Evolutionary conservation across 2,113 vertebrate genomes (phyloP), one percentile per base, ranked within the genome.

Genomic region (Megatriorchis doriae): DNA sequence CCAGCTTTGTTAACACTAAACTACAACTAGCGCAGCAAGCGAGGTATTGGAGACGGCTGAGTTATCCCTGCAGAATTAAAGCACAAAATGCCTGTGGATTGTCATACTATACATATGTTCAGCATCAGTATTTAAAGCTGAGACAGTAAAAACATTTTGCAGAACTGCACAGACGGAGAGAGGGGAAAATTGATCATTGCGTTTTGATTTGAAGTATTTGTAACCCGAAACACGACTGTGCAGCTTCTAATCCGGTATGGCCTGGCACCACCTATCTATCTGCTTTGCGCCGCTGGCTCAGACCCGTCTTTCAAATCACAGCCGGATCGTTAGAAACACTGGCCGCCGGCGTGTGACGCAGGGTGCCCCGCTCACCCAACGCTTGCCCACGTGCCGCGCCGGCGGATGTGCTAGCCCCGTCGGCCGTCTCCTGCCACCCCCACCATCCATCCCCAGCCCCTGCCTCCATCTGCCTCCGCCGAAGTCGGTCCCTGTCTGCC

Each of bases 51-150:
- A 96, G 91, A 94, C 91, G 91, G 61, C 70, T 88, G 93, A 94
- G 81, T 70, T 95, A 87, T 90, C 91, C 91, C 86, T 87, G 70
- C 58, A 68, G 93, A 92, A 86, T 91, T 91, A 65, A 84, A 82
- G 48, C 45, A 47, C 58, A 80, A 80, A 91, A 77, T 88, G 91
- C 78, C 89, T 95, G 89, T 0, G 5, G 67, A 90, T 85, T 94
- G 79, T 96, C 92, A 90, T 88, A 5, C n/a, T 18, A 16, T 67
- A 68, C 97, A 82, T 91, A 96, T 95, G 94, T 83, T 94, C 95
- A 93, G 81, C 88, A 93, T 96, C 82, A 90, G 90, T 93, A 95
- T 94, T 96, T 95, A 82, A 93, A 86, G 95, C 94, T 91, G 95
- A 94, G 96, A 87, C 74, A 95, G 88, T 38, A 45, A 74, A 93